These are phyloP conservation scores for Phrynosoma platyrhinos DNA, from an alignment of 2,113 vertebrate genomes.

Conservation along the genomic window DNA sequence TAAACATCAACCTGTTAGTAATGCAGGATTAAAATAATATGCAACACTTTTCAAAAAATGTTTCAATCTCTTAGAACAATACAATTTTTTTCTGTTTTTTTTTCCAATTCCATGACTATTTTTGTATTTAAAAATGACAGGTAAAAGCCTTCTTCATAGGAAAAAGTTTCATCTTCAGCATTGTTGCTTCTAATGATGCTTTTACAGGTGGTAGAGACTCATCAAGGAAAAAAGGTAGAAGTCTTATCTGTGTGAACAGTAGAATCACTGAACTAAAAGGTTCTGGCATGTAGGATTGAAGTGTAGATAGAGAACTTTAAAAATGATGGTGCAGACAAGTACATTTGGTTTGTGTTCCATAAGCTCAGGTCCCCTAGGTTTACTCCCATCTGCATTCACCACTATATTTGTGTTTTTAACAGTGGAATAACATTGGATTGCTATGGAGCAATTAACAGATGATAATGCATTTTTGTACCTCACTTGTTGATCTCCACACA, in stretches of 20 bases:
- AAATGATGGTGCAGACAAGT: too few relatives aligned
- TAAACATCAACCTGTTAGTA: too few relatives aligned
- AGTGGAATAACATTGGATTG: background rate
- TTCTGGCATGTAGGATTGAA: background rate
- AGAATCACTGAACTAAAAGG: background rate
- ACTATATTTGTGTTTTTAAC: background rate
- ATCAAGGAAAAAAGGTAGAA: background rate
- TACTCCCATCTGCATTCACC: background rate
- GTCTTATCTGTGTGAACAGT: background rate
- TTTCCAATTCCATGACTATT: background rate
- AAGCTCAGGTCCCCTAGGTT: background rate
- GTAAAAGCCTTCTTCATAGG: background rate
- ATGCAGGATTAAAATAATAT: too few relatives aligned
- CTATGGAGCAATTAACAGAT: background rate
- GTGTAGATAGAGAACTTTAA: too few relatives aligned
- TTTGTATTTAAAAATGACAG: background rate
- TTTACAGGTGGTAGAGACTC: background rate
- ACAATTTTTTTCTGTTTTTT: background rate
- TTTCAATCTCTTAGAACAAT: background rate
- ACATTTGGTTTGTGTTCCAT: too few relatives aligned
- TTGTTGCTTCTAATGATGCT: background rate
- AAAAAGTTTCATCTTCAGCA: background rate
- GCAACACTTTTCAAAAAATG: background rate
- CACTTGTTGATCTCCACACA: background rate
- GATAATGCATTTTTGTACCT: background rate